These are phyloP conservation scores for Tichodroma muraria DNA, from an alignment of 2,113 vertebrate species.

Conservation along the genomic window DNA sequence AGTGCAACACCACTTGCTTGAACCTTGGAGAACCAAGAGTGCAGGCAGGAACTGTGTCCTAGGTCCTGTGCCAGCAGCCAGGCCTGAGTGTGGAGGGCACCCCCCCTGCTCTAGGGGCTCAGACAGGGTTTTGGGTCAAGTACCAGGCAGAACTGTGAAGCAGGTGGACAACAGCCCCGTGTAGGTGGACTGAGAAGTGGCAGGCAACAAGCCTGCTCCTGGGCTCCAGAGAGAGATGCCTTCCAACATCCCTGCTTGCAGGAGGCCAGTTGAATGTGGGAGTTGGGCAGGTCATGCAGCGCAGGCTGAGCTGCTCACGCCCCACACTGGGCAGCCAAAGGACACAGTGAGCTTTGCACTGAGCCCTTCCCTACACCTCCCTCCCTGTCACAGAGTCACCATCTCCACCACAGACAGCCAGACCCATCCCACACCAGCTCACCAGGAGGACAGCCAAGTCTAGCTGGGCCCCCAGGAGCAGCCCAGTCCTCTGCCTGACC, in stretches of 20 bases:
- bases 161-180: neutral
- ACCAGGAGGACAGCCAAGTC: fast-evolving
- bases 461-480: fast-evolving
- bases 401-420: neutral
- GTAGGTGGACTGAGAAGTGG: neutral
- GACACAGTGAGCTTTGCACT: fast-evolving
- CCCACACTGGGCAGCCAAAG: neutral
- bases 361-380: neutral
- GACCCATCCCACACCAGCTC: neutral
- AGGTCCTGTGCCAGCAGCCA: neutral
- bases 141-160: neutral
- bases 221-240: neutral
- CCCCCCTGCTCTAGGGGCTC: neutral
- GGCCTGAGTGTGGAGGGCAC: neutral
- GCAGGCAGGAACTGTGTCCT: neutral
- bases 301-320: neutral
- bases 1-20: neutral
- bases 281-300: neutral
- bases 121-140: neutral
- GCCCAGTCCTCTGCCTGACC: neutral
- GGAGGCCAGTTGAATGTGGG: neutral
- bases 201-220: neutral
- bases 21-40: neutral
- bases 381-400: neutral
- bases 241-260: neutral